Base-by-base conservation (phyloP, 64 coral and sea anemone genomes). In the Catalaphyllia jardinei region DNA sequence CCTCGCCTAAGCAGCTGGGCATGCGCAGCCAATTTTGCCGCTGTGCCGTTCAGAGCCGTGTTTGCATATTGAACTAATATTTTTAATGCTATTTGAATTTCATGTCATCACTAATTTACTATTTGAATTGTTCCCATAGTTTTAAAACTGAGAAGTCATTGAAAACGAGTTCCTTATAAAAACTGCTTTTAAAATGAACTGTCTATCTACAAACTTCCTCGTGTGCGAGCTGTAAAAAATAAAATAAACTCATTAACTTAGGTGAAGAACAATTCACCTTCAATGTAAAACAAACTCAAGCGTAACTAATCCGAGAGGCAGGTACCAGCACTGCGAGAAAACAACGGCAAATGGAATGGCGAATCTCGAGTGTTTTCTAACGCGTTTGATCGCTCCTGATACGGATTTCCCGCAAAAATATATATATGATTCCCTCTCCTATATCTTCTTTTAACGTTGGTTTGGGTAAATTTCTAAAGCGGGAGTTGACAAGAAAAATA, bases 231-330 rank as follows among this genome's bases (percentile, higher is more conserved):
- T 69, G 22, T 27, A 29, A 25, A 69, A 27, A 24, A 24, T 24
- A 69, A 65, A n/a, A 69, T 69, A 69, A 69, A 69, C 7, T 69
- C n/a, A 22, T 24, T 35, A 19, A 22, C 63, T 67, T 67, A 67
- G 65, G 65, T 69, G 65, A 69, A 69, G 65, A 29, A 27, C 63
- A 67, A 67, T 67, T 67, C 22, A 24, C 19, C 19, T 25, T 67
- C 24, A 67, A 67, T 25, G 25, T n/a, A 25, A 67, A 81, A 17
- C 16, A 81, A 39, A 85, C 51, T 35, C 11, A 51, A 52, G n/a
- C 35, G 62, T 67, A 65, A 69, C 7, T 71, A 39, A 85, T 85
- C 81, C 81, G 63, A 50, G 31, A 15, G 39, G 67, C 81, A 28
- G 81, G 81, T 85, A 85, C 81, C 81, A 1, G 81, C 63, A 28